A percentile compares a stretch with the other conserved stretches of the same genome.
These are phyloP conservation scores for Uropsilus gracilis DNA, from an alignment of 2,113 vertebrate genomes.

Conservation along the genomic window DNA sequence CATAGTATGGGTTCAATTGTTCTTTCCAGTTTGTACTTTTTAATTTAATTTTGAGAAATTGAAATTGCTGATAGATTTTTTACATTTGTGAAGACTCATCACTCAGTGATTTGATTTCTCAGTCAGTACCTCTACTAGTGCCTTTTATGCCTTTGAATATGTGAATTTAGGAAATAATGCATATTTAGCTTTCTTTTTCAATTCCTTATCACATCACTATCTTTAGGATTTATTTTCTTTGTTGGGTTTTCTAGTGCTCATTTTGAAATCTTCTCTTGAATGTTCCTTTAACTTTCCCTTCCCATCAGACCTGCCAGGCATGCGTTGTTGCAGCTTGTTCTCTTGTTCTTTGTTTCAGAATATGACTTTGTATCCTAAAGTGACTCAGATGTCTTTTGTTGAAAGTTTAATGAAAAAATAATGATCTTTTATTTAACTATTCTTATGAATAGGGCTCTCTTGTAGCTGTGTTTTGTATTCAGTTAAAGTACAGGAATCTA, in stretches of 20 bases:
- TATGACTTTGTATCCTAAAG: neutral
- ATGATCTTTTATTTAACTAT: neutral
- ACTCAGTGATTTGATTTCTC: neutral
- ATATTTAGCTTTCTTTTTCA: neutral
- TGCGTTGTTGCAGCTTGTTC: neutral
- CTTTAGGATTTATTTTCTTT: conserved; percentile 15
- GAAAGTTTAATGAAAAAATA: neutral
- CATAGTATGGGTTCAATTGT: neutral
- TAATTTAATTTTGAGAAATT: conserved; percentile 43
- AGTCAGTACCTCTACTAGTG: neutral
- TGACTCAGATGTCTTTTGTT: conserved; percentile 58
- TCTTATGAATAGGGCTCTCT: neutral
- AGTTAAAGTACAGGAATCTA: conserved; percentile 17
- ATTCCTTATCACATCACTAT: neutral
- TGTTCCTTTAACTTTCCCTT: neutral
- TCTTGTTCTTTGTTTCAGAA: conserved; percentile 64
- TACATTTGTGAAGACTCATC: neutral
- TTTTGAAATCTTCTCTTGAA: neutral
- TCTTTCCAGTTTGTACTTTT: conserved; percentile 2
- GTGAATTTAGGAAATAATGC: neutral
- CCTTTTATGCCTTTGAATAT: neutral
- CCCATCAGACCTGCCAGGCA: neutral
- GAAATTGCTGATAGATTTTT: neutral
- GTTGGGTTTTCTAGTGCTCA: neutral
- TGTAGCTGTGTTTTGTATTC: neutral